Evolutionary conservation across 2,113 vertebrate genomes (phyloP), one percentile per base, ranked within the genome.

Genomic region (Nymphicus hollandicus): DNA sequence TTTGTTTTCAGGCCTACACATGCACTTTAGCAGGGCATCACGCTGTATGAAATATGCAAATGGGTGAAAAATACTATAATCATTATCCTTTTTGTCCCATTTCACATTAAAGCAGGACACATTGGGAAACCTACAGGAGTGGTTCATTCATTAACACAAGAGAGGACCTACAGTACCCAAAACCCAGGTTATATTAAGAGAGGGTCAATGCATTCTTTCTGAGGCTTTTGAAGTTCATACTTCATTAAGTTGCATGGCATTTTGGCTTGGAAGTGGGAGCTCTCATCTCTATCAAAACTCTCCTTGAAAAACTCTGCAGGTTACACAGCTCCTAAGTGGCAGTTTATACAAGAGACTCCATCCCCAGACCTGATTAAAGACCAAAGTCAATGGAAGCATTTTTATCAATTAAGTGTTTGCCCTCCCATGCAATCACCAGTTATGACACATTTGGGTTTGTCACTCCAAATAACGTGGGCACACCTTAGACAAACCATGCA

Each of bases 321-420:
- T 95, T 92, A 92, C 79, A 63, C 81, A 88, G 94, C 96, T 93
- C 66, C 0, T 82, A 93, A 95, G 81, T 73, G 28, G 89, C 78
- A 83, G 81, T 82, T 96, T 73, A 95, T 88, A 91, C 87, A 89
- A 76, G 61, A 91, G 89, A 94, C 91, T 96, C 87, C 76, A 87
- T 93, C 81, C 87, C 58, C 87, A 89, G 63, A 72, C 66, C 74
- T 91, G 95, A 96, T 95, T 92, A 96, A 95, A 97, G 95, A 95
- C 89, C 49, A 71, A 95, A 96, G 90, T 39, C 92, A 94, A 46
- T 35, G 77, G 77, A 16, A 93, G 85, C 70, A 35, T 61, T 95
- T 96, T 92, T 92, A 97, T 95, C 96, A 96, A 94, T 93, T 88
- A 96, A 95, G 61, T 94, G 71, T 95, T 96, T 93, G 81, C 81